Percentiles rank a stretch among this genome's conserved stretches.
Conservation (phyloP, 23 tunicate genomes). For the Oikopleura albicans region DNA sequence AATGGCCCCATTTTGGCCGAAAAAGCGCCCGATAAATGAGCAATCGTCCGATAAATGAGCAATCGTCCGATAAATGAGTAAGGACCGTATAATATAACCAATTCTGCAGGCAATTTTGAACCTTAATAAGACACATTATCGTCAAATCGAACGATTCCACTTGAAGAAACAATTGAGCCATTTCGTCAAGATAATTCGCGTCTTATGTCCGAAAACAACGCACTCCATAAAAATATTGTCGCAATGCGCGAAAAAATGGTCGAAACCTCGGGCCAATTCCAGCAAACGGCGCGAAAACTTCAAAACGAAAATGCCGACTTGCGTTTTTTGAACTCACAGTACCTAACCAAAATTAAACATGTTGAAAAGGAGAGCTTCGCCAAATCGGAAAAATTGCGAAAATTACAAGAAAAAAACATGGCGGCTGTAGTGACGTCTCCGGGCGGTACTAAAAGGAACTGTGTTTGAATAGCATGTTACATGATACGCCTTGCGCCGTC, state of each 20-base stretch:
- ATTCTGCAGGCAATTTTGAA: too few relatives aligned
- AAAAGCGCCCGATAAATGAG: too few relatives aligned
- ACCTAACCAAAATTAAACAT: neutral
- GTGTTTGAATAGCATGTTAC: too few relatives aligned
- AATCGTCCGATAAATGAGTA: too few relatives aligned
- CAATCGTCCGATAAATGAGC: too few relatives aligned
- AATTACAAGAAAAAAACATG: neutral
- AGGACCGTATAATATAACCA: too few relatives aligned
- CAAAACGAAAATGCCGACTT: constrained; percentile 9
- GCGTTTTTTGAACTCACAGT: constrained; percentile 3
- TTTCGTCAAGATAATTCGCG: constrained; percentile 6
- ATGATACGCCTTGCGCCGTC: too few relatives aligned
- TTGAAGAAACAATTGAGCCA: constrained; percentile 1
- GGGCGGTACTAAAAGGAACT: neutral
- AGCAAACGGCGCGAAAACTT: neutral
- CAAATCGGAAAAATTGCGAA: neutral
- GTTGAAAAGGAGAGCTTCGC: neutral
- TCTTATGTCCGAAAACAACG: neutral
- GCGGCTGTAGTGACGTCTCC: neutral
- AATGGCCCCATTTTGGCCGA: too few relatives aligned
- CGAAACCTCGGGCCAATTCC: neutral
- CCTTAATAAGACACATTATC: too few relatives aligned
- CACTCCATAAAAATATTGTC: neutral
- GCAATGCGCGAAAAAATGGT: neutral
- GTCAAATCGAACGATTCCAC: neutral